A percentile compares a stretch with the other conserved stretches of the same genome.
phyloP scores from a whole-genome alignment of 2,888 invertebrate genomes.

The Yponomeuta plumbellus region DNA sequence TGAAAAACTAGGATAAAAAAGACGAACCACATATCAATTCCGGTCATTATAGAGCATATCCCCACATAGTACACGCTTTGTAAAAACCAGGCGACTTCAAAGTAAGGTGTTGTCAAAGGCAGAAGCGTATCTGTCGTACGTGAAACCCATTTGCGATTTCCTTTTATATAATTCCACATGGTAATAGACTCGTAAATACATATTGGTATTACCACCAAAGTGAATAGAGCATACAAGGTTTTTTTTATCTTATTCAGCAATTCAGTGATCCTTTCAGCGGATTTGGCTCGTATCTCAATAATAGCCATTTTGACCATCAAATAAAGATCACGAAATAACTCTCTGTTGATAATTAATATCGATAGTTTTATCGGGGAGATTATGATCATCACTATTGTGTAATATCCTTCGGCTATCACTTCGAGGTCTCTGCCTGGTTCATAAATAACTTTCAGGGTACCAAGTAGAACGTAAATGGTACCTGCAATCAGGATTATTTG shows the following conservation, averaged over 20 bases:
- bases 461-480: slow-evolving; percentile 42
- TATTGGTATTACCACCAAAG: slow-evolving; percentile 33
- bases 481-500: slow-evolving; percentile 34
- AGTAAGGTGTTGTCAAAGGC: slow-evolving; percentile 50
- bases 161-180: slow-evolving; percentile 41
- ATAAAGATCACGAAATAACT: slow-evolving; percentile 38
- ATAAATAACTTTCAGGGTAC: slow-evolving; percentile 41
- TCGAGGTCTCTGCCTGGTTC: slow-evolving; percentile 32
- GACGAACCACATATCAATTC: slow-evolving; percentile 53
- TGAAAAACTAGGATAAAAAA: slow-evolving; percentile 42
- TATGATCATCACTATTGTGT: slow-evolving; percentile 39
- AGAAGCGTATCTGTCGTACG: slow-evolving; percentile 45
- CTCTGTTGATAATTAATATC: slow-evolving; percentile 34
- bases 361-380: slow-evolving; percentile 37
- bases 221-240: slow-evolving; percentile 31
- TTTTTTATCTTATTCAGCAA: slow-evolving; percentile 31
- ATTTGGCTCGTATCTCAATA: slow-evolving; percentile 32
- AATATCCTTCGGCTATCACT: slow-evolving; percentile 42
- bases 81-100: slow-evolving; percentile 44
- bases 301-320: slow-evolving; percentile 39
- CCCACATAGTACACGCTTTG: slow-evolving; percentile 43
- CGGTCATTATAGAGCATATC: slow-evolving; percentile 34
- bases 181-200: slow-evolving; percentile 34
- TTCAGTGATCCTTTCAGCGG: slow-evolving; percentile 24
- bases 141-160: slow-evolving; percentile 41